Evolutionary conservation across 2,888 invertebrate species (phyloP).

Genomic region (Unio delphinus): DNA sequence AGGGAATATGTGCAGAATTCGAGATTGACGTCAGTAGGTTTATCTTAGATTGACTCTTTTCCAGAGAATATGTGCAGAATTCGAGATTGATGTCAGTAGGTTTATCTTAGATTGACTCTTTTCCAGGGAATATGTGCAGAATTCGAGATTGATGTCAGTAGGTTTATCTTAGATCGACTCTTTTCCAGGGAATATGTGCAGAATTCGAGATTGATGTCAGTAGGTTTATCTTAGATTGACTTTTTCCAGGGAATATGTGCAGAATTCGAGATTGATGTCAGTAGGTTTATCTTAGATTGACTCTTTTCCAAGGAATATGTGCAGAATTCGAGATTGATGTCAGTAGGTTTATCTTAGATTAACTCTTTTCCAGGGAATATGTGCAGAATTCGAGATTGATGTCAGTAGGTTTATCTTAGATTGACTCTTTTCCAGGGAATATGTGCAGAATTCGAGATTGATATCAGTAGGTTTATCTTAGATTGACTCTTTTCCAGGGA

Average conservation of each 20-base stretch:
- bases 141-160: constrained; percentile 37
- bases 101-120: neutral
- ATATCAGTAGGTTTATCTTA: constrained; percentile 9
- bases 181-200: constrained; percentile 38
- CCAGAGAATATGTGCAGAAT: constrained; percentile 43
- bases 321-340: constrained; percentile 45
- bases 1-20: constrained; percentile 13
- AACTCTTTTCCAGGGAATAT: constrained; percentile 33
- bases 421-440: constrained; percentile 31
- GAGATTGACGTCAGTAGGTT: too few relatives aligned
- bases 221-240: too few relatives aligned
- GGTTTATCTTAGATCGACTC: neutral
- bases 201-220: constrained; percentile 44
- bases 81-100: constrained; percentile 36
- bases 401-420: too few relatives aligned
- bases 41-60: constrained; percentile 1
- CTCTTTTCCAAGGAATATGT: constrained; percentile 37
- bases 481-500: constrained; percentile 24
- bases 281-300: too few relatives aligned
- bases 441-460: constrained; percentile 44
- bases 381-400: constrained; percentile 33
- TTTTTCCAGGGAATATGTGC: constrained; percentile 38
- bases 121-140: constrained; percentile 44
- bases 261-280: constrained; percentile 44
- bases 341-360: too few relatives aligned